phyloP scores from a whole-genome alignment of 37 sponge, comb jelly and placozoan genomes.

The Spongia lamella region DNA sequence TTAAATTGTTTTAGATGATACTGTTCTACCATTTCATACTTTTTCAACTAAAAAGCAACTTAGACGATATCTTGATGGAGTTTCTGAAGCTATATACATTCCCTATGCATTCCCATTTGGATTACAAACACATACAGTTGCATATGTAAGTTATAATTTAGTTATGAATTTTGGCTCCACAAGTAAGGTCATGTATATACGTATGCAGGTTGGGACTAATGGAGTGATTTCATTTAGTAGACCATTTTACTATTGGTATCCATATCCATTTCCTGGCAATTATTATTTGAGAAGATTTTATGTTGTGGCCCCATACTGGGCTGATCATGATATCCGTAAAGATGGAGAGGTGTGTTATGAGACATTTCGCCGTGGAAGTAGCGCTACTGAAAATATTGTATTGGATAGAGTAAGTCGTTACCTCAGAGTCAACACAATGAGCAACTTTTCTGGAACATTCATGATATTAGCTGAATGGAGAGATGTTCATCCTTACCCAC shows the following conservation, averaged over 20 bases:
- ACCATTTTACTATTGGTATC: slow-evolving; percentile 1
- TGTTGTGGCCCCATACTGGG: slow-evolving; percentile 33
- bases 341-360: slow-evolving; percentile 23
- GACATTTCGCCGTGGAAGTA: neutral
- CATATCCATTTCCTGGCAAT: slow-evolving; percentile 4
- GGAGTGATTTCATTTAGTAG: slow-evolving; percentile 43
- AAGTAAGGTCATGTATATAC: too few species aligned
- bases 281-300: neutral
- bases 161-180: neutral
- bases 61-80: slow-evolving; percentile 42
- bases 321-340: slow-evolving; percentile 18
- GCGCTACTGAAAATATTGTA: neutral
- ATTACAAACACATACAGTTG: neutral
- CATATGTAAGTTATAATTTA: slow-evolving; percentile 59
- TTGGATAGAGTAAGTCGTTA: slow-evolving; percentile 30
- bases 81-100: slow-evolving; percentile 33
- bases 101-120: slow-evolving; percentile 47
- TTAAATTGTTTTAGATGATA: too few species aligned
- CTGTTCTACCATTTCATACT: too few species aligned
- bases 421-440: neutral
- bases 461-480: slow-evolving; percentile 56
- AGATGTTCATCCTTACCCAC: slow-evolving; percentile 64
- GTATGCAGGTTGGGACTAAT: slow-evolving; percentile 50
- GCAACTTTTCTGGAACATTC: slow-evolving; percentile 34
- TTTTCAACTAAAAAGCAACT: too few species aligned